A percentile compares a stretch with the other conserved stretches of the same genome.
phyloP scores from a whole-genome alignment of 1,140 invertebrate genomes.

The Pseudomyrmex flavicornis region DNA sequence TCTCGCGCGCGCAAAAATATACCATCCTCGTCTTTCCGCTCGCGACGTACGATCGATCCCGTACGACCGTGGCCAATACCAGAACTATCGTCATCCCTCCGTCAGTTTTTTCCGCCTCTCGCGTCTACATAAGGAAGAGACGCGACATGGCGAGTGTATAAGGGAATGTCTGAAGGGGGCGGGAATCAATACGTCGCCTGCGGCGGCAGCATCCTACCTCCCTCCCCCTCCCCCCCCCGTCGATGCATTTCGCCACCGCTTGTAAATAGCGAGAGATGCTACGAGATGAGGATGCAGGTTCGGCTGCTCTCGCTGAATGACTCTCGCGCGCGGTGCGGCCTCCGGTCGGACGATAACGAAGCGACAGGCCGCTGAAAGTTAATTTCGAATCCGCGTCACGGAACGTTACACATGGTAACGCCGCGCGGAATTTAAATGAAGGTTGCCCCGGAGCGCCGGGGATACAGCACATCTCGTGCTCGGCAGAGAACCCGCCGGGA shows the following conservation, averaged over 20 bases:
- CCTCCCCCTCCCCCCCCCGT: too few species aligned
- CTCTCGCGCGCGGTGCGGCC: constrained; percentile 20
- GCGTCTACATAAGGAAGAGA: constrained; percentile 43
- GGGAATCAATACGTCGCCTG: constrained; percentile 39
- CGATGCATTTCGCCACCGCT: constrained; percentile 28
- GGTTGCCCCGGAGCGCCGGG: constrained; percentile 18
- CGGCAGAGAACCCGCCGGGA: constrained; percentile 21
- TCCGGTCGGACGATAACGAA: constrained; percentile 49
- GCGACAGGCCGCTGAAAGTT: constrained; percentile 32
- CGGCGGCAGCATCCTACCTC: neutral
- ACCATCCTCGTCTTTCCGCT: constrained; percentile 36
- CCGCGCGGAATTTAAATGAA: constrained; percentile 49
- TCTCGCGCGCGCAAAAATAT: constrained; percentile 29
- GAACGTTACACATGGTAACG: constrained; percentile 55
- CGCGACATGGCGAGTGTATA: constrained; percentile 38
- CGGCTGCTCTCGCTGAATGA: constrained; percentile 9
- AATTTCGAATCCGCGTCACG: constrained; percentile 38
- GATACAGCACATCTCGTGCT: constrained; percentile 29
- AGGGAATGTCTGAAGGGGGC: constrained; percentile 35
- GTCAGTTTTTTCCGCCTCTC: constrained; percentile 43
- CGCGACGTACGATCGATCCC: constrained; percentile 43
- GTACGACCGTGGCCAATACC: constrained; percentile 45
- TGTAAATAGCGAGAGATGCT: constrained; percentile 28
- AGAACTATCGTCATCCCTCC: constrained; percentile 48
- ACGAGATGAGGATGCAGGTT: constrained; percentile 23